A percentile compares a stretch with the other conserved stretches of the same genome.
Evolutionary conservation across 2,113 vertebrate genomes (phyloP).

Genomic region (Psilopsiagon aurifrons): DNA sequence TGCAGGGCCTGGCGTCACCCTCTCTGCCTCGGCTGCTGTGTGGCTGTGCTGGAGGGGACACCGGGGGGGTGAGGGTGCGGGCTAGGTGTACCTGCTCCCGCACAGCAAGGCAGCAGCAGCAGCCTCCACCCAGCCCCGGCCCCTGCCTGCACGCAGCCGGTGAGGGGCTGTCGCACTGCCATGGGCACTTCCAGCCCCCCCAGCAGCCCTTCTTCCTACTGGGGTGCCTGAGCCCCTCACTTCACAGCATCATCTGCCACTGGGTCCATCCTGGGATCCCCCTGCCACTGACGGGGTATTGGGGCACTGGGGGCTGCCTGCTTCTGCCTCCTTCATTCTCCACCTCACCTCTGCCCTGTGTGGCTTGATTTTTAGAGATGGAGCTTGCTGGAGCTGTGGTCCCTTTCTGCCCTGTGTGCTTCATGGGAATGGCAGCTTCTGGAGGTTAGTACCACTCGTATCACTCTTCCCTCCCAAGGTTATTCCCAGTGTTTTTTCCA

Average conservation of each 20-base stretch:
- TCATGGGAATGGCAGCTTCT: not conserved
- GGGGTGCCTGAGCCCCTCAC: fast-evolving
- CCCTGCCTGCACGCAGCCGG: fast-evolving
- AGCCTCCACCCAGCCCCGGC: fast-evolving
- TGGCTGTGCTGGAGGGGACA: not conserved
- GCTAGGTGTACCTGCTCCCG: not conserved
- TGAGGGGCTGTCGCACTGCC: fast-evolving
- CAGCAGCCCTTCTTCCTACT: not conserved
- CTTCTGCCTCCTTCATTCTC: not conserved
- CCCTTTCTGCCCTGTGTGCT: not conserved
- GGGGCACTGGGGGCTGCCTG: not conserved
- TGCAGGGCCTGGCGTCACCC: not conserved
- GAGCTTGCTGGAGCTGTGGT: not conserved
- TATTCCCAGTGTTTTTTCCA: not conserved
- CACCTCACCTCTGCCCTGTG: not conserved
- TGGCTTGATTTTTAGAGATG: not conserved
- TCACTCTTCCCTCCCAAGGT: not conserved
- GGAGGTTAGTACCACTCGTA: not conserved
- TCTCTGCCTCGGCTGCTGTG: not conserved
- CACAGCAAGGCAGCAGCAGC: not conserved
- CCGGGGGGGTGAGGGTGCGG: not conserved
- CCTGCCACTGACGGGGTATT: not conserved
- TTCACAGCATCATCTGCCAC: not conserved
- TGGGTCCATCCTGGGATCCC: fast-evolving
- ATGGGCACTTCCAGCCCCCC: not conserved